phyloP scores from a whole-genome alignment of 2,888 invertebrate species.

The Psococerastis gibbosa region DNA sequence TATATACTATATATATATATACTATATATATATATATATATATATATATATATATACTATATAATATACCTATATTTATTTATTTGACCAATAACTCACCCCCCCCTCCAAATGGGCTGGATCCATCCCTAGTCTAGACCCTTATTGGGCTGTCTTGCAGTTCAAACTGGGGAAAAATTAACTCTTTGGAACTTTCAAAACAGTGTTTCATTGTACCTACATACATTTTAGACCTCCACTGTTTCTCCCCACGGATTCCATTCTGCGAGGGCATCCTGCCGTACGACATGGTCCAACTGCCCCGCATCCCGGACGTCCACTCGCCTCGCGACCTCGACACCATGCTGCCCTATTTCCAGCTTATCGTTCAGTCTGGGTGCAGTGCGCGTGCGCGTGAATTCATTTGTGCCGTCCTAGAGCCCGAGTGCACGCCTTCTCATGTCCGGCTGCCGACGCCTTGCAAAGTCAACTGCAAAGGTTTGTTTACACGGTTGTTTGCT shows the following conservation, averaged over 20 bases:
- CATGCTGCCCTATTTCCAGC: slow-evolving; percentile 35
- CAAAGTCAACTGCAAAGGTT: slow-evolving; percentile 43
- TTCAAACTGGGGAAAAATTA: too few relatives aligned
- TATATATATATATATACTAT: too few relatives aligned
- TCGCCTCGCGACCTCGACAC: slow-evolving; percentile 26
- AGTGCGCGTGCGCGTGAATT: slow-evolving; percentile 40
- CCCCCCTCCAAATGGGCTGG: too few relatives aligned
- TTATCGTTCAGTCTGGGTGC: slow-evolving; percentile 40
- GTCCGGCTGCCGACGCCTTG: slow-evolving; percentile 40
- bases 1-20: too few relatives aligned
- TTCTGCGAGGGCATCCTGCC: slow-evolving; percentile 45
- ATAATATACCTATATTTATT: too few relatives aligned
- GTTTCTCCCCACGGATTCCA: slow-evolving; percentile 31
- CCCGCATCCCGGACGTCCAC: slow-evolving; percentile 24
- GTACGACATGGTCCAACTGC: slow-evolving; percentile 39
- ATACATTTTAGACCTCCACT: slow-evolving; percentile 17
- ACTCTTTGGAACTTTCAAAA: not conserved
- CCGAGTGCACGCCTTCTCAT: slow-evolving; percentile 41
- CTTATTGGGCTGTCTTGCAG: too few relatives aligned
- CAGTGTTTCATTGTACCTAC: not conserved
- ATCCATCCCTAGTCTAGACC: too few relatives aligned
- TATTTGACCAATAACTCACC: too few relatives aligned
- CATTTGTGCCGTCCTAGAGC: slow-evolving; percentile 42
- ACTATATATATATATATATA: too few relatives aligned
- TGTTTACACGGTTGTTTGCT: too few relatives aligned